These are phyloP conservation scores for Reinhardtius hippoglossoides DNA, from an alignment of 2,113 vertebrate genomes.

Conservation along the genomic window DNA sequence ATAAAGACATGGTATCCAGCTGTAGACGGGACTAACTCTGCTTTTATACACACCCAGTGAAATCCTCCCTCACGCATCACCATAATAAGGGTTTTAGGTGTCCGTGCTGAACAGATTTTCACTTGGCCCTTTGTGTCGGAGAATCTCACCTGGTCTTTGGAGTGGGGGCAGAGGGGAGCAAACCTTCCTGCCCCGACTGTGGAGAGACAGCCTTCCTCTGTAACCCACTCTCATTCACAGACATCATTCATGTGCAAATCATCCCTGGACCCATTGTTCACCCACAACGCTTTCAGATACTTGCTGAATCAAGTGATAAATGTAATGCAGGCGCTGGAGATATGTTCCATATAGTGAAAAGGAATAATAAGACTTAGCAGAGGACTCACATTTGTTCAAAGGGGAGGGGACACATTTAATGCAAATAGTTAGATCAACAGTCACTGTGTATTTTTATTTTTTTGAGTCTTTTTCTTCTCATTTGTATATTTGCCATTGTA, in stretches of 20 bases:
- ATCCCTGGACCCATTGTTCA: slow-evolving; percentile 74
- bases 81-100: slow-evolving; percentile 69
- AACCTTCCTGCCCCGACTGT: slow-evolving; percentile 69
- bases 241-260: slow-evolving; percentile 85
- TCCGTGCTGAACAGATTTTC: slow-evolving; percentile 70
- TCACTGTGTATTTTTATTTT: not conserved
- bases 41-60: slow-evolving; percentile 47
- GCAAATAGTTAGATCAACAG: slow-evolving; percentile 21
- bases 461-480: not conserved
- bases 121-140: slow-evolving; percentile 78
- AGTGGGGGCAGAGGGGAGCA: slow-evolving; percentile 74
- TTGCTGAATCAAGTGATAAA: slow-evolving; percentile 80
- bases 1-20: slow-evolving; percentile 41
- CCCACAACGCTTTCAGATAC: slow-evolving; percentile 73
- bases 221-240: slow-evolving; percentile 81
- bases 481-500: not conserved
- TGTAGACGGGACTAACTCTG: slow-evolving; percentile 19
- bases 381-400: slow-evolving; percentile 26
- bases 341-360: slow-evolving; percentile 64
- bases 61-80: slow-evolving; percentile 52
- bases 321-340: slow-evolving; percentile 66
- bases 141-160: slow-evolving; percentile 82
- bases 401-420: slow-evolving; percentile 1
- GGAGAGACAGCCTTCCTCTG: slow-evolving; percentile 79
- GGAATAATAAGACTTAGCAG: slow-evolving; percentile 39